Percentiles rank a stretch among this genome's conserved stretches.
Evolutionary conservation across 2,113 vertebrate species (phyloP).

Genomic region (Hypocryptadius cinnamomeus): DNA sequence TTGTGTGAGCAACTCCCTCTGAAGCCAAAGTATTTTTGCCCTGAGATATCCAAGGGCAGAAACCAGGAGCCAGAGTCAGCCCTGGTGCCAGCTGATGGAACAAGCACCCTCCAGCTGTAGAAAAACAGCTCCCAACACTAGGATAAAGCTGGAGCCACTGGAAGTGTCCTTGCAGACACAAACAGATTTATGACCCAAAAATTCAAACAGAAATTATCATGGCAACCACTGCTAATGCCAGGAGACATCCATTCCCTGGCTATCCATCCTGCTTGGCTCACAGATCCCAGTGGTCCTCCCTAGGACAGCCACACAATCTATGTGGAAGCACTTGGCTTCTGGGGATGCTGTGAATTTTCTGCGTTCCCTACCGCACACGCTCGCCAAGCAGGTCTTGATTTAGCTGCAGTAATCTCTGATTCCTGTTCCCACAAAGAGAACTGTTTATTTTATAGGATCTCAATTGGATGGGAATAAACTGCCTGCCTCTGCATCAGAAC

Average conservation of each 20-base stretch:
- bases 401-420: not conserved
- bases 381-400: not conserved
- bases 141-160: slow-evolving; percentile 20
- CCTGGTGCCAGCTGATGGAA: not conserved
- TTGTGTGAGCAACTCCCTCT: not conserved
- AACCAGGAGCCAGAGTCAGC: not conserved
- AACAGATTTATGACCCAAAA: slow-evolving; percentile 2
- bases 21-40: not conserved
- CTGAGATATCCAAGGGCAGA: slow-evolving; percentile 4
- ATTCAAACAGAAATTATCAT: not conserved
- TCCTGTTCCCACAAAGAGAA: not conserved
- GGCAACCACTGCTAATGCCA: not conserved
- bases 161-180: not conserved
- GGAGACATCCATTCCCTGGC: not conserved
- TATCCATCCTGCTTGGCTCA: not conserved
- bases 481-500: not conserved
- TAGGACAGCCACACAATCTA: not conserved
- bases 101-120: not conserved
- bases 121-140: not conserved
- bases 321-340: not conserved
- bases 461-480: not conserved
- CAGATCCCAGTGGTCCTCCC: not conserved
- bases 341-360: not conserved
- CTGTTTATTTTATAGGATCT: not conserved
- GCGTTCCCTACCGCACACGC: not conserved